Conservation (phyloP, 2,113 vertebrate species). For the Columba livia region DNA sequence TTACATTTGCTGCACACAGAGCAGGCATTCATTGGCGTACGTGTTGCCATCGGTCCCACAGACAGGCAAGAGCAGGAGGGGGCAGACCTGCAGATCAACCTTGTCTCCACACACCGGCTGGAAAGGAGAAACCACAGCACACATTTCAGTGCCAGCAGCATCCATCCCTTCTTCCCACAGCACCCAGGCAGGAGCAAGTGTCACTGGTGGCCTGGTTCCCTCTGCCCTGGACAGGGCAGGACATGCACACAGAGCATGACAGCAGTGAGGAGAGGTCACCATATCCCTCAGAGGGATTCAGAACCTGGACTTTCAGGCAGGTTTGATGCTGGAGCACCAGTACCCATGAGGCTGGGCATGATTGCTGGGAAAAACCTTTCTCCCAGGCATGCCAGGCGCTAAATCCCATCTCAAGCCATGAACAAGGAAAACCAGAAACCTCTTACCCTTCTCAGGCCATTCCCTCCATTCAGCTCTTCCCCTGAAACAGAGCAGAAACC, state of each 20-base stretch:
- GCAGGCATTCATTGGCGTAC: slow-evolving; percentile 81
- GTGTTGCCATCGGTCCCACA: slow-evolving; percentile 82
- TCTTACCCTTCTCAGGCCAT: slow-evolving; percentile 36
- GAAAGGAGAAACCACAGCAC: not conserved
- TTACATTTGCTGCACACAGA: slow-evolving; percentile 72
- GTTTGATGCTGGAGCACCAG: not conserved
- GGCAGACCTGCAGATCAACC: slow-evolving; percentile 58
- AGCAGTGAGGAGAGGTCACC: not conserved
- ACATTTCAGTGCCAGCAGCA: not conserved
- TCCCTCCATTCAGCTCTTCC: not conserved
- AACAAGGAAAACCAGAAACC: not conserved
- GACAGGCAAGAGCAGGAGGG: slow-evolving; percentile 76
- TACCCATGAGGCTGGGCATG: not conserved
- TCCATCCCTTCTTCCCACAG: not conserved
- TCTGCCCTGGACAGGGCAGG: not conserved
- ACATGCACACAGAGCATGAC: accelerated
- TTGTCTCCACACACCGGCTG: slow-evolving; percentile 1
- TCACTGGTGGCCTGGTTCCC: not conserved
- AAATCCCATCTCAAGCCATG: not conserved
- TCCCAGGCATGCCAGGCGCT: not conserved
- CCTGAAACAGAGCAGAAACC: slow-evolving; percentile 39
- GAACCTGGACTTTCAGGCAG: not conserved
- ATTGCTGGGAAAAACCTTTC: not conserved
- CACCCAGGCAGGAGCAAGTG: not conserved
- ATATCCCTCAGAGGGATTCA: not conserved